Evolutionary conservation across 2,113 vertebrate species (phyloP).

Genomic region (Vulpes vulpes): DNA sequence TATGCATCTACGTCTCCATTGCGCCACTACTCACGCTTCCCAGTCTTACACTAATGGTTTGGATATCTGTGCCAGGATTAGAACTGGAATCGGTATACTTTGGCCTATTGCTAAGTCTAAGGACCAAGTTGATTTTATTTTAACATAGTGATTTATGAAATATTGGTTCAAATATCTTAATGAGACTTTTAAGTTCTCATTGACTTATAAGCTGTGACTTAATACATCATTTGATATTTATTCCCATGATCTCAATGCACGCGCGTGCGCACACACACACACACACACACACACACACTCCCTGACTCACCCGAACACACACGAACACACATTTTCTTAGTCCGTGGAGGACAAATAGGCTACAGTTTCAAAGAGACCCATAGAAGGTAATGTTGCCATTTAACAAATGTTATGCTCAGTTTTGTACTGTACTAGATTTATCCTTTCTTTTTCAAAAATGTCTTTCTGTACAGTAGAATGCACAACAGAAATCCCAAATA

Average conservation of each 20-base stretch:
- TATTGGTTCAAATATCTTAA: slow-evolving; percentile 22
- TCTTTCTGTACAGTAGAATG: background rate
- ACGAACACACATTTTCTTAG: background rate
- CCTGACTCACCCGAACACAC: background rate
- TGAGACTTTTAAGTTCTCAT: background rate
- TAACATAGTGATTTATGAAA: background rate
- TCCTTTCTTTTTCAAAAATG: background rate
- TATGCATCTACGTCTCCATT: slow-evolving; percentile 11
- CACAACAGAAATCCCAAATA: background rate
- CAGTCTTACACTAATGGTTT: background rate
- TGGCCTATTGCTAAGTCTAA: slow-evolving; percentile 20
- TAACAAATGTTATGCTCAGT: background rate
- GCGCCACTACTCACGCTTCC: background rate
- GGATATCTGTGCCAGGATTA: slow-evolving; percentile 48
- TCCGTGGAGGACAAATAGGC: background rate
- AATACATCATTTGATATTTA: background rate
- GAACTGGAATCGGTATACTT: background rate
- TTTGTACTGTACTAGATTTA: background rate
- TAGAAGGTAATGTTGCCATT: background rate
- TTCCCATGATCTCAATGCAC: background rate
- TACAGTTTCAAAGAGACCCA: background rate
- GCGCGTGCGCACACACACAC: fast-evolving
- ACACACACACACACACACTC: background rate
- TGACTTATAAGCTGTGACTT: background rate
- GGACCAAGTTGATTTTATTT: slow-evolving; percentile 47